Evolutionary conservation across 2,888 invertebrate species (phyloP), one percentile per base, ranked within the genome.

Genomic region (Drosophila tripunctata): DNA sequence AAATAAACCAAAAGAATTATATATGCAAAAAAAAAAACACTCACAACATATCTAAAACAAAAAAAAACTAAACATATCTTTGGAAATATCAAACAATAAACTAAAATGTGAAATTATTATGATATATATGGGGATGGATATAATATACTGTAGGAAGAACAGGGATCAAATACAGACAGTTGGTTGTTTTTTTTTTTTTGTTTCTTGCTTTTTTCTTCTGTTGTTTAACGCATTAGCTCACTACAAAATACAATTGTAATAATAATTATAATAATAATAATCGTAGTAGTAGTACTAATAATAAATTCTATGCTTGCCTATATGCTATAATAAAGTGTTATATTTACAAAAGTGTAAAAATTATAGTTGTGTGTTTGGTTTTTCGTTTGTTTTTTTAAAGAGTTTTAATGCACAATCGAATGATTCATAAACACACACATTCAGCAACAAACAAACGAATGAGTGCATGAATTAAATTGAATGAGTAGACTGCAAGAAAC

Each of bases 71-170:
- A 78, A 84, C 71, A 70, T 82, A 86, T 86, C 85, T 86, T 86
- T 86, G 85, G 85, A 87, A 83, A 61, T 83, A 77, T 76, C 67
- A 81, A 85, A 85, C 69, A 76, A 85, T 67, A 78, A 85, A 76
- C 83, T 72, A 68, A 72, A 60, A 64, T 51, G 50, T 57, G 38
- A 58, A 54, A 72, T 50, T 63, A 63, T 43, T 51, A 68, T 55
- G 54, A 10, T 27, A 27, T 27, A 10, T 10, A 10, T 0, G 6
- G 36, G 24, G 43, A 21, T 27, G 12, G 8, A 36, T 22, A 17
- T 8, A 14, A 15, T 36, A 52, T 65, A 63, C 62, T 63, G 69
- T 12, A 19, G 67, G 72, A 61, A 57, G 67, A 62, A 45, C 58
- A 30, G 33, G 57, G 36, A 45, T 73, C 56, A 24, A 73, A 48